phyloP scores from a whole-genome alignment of 2,797 vertebrate genomes.

The Coilia nasus region DNA sequence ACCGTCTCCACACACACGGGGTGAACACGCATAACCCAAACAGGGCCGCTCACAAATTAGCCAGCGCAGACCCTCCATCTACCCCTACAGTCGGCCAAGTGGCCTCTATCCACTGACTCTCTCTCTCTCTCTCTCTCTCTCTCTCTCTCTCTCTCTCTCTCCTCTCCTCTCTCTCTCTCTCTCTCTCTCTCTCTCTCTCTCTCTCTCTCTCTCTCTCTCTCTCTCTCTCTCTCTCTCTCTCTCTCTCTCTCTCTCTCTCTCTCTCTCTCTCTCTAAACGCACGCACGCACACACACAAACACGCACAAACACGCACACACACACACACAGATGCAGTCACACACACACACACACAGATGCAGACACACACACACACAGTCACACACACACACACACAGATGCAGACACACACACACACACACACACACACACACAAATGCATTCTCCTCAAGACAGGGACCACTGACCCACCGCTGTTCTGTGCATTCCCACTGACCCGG shows the following conservation, averaged over 20 bases:
- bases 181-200: too few relatives aligned
- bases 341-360: too few relatives aligned
- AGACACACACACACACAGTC: too few relatives aligned
- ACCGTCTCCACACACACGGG: slow-evolving; percentile 16
- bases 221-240: background rate
- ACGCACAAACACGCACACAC: too few relatives aligned
- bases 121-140: slow-evolving; percentile 11
- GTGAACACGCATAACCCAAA: slow-evolving; percentile 19
- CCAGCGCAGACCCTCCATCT: background rate
- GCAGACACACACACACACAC: too few relatives aligned
- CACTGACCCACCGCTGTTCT: background rate
- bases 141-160: background rate
- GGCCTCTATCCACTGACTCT: background rate
- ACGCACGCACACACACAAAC: too few relatives aligned
- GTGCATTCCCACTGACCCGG: background rate
- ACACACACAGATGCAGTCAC: too few relatives aligned
- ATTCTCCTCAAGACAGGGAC: background rate
- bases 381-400: too few relatives aligned
- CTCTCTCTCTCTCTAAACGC: too few relatives aligned
- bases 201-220: background rate
- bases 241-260: too few relatives aligned
- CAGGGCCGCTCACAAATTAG: slow-evolving; percentile 23
- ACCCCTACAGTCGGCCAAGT: background rate
- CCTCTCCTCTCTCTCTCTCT: background rate
- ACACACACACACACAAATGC: background rate